Conservation (phyloP, 2,888 invertebrate genomes). For the Mystacides longicornis region DNA sequence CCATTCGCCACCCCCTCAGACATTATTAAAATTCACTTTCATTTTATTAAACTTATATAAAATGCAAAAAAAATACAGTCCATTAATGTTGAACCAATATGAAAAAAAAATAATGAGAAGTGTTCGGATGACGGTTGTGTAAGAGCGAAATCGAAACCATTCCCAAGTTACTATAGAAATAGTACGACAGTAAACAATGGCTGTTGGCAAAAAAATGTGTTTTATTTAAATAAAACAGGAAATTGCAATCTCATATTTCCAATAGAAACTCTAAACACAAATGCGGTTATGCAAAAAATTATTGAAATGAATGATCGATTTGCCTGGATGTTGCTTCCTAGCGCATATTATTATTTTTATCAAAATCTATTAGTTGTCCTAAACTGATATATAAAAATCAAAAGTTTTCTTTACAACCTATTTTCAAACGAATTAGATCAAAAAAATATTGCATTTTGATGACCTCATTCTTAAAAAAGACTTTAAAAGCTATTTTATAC, state of each 20-base stretch:
- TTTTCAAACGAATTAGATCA: no score
- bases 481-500: no score
- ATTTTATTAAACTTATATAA: not conserved
- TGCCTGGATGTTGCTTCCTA: not conserved
- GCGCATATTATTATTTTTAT: no score
- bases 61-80: not conserved
- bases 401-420: no score
- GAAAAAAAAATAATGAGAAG: constrained; percentile 20
- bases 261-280: constrained; percentile 6
- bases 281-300: constrained; percentile 17
- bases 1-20: constrained; percentile 3
- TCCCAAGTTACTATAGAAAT: constrained; percentile 18
- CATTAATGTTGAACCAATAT: constrained; percentile 7
- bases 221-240: constrained; percentile 24
- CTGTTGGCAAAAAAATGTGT: constrained; percentile 19
- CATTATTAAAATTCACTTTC: not conserved
- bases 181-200: constrained; percentile 20
- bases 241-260: constrained; percentile 20
- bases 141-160: constrained; percentile 20
- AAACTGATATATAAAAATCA: no score
- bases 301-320: constrained; percentile 13
- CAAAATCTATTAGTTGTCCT: no score
- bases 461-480: no score
- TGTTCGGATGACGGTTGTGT: constrained; percentile 22
- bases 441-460: no score